phyloP scores from a whole-genome alignment of 2,888 invertebrate genomes.

The Polia nebulosa region DNA sequence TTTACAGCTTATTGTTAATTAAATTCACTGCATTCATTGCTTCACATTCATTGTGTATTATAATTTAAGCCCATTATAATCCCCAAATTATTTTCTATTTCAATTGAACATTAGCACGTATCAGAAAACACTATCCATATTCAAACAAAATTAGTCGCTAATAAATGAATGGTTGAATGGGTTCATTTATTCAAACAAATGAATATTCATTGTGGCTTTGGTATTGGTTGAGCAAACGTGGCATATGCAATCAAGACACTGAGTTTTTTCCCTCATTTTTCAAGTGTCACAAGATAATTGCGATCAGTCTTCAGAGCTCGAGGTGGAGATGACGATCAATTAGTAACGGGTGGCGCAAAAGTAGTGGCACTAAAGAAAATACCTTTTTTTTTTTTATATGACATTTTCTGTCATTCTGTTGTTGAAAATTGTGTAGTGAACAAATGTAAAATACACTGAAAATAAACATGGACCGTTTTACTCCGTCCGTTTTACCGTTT shows the following conservation, averaged over 20 bases:
- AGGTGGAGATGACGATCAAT: constrained; percentile 65
- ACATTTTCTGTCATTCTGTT: too few species aligned
- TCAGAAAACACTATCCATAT: constrained; percentile 40
- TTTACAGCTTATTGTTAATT: constrained; percentile 1
- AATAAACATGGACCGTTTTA: too few species aligned
- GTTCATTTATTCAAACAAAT: constrained; percentile 40
- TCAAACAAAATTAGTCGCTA: constrained; percentile 38
- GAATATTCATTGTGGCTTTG: constrained; percentile 47
- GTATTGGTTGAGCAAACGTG: constrained; percentile 20
- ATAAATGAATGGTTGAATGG: constrained; percentile 40
- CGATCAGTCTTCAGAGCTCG: constrained; percentile 57
- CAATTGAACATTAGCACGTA: constrained; percentile 32
- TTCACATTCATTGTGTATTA: constrained; percentile 7
- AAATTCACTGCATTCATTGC: constrained; percentile 10
- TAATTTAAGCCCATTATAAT: constrained; percentile 18
- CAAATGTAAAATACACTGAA: too few species aligned
- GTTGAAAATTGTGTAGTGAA: too few species aligned
- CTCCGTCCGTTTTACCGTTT: too few species aligned
- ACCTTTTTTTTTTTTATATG: too few species aligned
- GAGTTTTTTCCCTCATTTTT: constrained; percentile 36
- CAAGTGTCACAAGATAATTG: constrained; percentile 55
- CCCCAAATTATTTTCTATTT: constrained; percentile 37
- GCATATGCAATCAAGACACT: constrained; percentile 29
- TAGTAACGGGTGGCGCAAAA: too few species aligned
- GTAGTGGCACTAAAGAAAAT: too few species aligned